Evolutionary conservation across 2,797 vertebrate genomes (phyloP), one percentile per base, ranked within the genome.

Genomic region (Falco peregrinus): DNA sequence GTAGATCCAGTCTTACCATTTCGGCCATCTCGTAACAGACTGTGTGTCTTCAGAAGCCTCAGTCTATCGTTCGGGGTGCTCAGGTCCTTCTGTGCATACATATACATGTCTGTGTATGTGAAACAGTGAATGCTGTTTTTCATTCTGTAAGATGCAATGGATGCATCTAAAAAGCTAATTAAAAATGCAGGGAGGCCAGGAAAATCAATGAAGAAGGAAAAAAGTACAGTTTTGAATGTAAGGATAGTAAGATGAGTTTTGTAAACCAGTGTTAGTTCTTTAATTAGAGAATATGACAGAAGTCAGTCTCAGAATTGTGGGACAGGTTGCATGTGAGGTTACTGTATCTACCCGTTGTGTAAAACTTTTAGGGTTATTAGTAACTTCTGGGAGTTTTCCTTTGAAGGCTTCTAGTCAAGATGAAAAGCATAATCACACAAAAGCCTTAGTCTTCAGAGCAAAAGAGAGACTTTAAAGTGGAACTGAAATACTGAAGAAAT

Each of bases 401-500:
- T 48, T 88, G 35, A 92, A 35, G 65, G 45, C 28, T 84, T 12
- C 11, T 73, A 56, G 60, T 67, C 74, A 86, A 65, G 82, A 45
- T 70, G 57, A 76, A 75, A 91, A 84, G 25, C 9, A 5, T 71
- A 43, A 73, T 83, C 76, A 57, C 2, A 7, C 25, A 35, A 74
- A 85, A 73, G 11, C 41, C 16, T 45, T 53, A 70, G 16, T 61
- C 63, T 91, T 84, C 47, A 84, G 29, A 78, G 33, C 64, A 89
- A 92, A 83, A 73, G 68, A 37, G 61, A 81, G 4, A 8, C 60
- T 33, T 84, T 37, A 63, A 95, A 95, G 73, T 93, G 82, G 76
- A 95, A 94, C 76, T 90, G 93, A 96, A 94, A 96, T 63, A 65
- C 54, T 48, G 57, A 84, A 92, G 91, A 95, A 91, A 90, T 86